Evolutionary conservation across 2,113 vertebrate genomes (phyloP), one percentile per base, ranked within the genome.

Genomic region (Eira barbara): DNA sequence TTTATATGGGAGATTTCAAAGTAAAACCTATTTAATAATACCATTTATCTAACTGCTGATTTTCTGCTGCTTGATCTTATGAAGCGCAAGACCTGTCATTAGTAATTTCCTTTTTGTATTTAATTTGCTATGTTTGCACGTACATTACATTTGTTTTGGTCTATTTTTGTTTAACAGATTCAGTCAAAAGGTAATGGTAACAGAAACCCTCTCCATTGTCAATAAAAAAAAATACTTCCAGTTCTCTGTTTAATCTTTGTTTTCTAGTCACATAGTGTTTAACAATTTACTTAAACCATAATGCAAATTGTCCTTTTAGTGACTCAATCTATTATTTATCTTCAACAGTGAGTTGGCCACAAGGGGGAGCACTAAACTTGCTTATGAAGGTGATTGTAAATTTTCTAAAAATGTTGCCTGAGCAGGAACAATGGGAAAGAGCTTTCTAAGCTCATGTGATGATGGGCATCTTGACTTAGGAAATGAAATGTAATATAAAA

Each of bases 111-210:
- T 98, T 99, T 96, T 95, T 98, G 98, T 98, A 98, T 97, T 98
- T 98, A 96, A 98, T 98, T 98, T 98, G 98, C 98, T 97, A 97
- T 98, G 99, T 99, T 99, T 99, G 99, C 99, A 99, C 99, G 99
- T 99, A 98, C 99, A 99, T 99, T 98, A 99, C 98, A 99, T 99
- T 99, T 99, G 99, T 99, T 99, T 99, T 98, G 98, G 98, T 99
- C 98, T 99, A 87, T 89, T 99, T 99, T 99, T 99, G 98, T 99
- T 98, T 98, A 98, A 98, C 98, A 98, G 98, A 98, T 92, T 99
- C 98, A 98, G 98, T 99, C 99, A 99, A 99, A 99, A 98, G 97
- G 93, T 99, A 99, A 99, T 99, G 99, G 99, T 99, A 99, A 99
- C 99, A 99, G 98, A 99, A 99, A 98, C 98, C 99, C 98, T 98